Percentiles rank a stretch among this genome's conserved stretches.
Conservation (phyloP, 2,113 vertebrate genomes). For the Dromas ardeola region DNA sequence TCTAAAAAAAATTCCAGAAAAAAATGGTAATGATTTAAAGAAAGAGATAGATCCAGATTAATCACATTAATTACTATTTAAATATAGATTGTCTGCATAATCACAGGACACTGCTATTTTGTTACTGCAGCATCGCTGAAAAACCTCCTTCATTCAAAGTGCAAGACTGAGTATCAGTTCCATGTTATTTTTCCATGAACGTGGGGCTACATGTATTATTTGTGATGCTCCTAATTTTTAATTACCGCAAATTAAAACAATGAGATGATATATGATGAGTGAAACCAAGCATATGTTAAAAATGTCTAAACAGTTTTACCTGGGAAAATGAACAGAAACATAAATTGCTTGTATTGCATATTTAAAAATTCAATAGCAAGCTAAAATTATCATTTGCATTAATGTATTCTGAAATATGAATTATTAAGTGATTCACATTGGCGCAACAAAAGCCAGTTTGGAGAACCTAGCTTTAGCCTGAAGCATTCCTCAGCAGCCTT, state of each 20-base stretch:
- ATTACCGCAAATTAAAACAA: constrained; percentile 56
- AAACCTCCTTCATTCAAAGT: background rate
- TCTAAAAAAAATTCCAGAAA: background rate
- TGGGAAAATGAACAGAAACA: constrained; percentile 69
- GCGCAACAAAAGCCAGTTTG: constrained; percentile 63
- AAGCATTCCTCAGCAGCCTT: constrained; percentile 52
- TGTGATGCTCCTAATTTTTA: constrained; percentile 65
- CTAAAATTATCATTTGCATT: constrained; percentile 73
- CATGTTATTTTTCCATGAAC: constrained; percentile 19
- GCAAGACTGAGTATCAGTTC: background rate
- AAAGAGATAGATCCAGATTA: background rate
- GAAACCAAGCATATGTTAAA: constrained; percentile 54
- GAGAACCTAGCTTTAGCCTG: constrained; percentile 56
- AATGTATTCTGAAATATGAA: constrained; percentile 76
- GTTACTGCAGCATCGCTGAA: background rate
- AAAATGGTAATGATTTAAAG: background rate
- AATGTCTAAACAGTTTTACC: constrained; percentile 62
- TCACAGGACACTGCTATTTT: background rate
- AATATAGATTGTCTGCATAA: background rate
- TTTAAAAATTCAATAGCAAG: constrained; percentile 71
- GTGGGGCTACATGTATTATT: constrained; percentile 56
- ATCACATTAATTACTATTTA: constrained; percentile 24
- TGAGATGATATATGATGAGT: constrained; percentile 32
- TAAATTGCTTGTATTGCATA: constrained; percentile 65
- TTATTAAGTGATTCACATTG: constrained; percentile 70